Evolutionary conservation across 2,797 vertebrate genomes (phyloP), one percentile per base, ranked within the genome.

Genomic region (Sebastes matsubarae): DNA sequence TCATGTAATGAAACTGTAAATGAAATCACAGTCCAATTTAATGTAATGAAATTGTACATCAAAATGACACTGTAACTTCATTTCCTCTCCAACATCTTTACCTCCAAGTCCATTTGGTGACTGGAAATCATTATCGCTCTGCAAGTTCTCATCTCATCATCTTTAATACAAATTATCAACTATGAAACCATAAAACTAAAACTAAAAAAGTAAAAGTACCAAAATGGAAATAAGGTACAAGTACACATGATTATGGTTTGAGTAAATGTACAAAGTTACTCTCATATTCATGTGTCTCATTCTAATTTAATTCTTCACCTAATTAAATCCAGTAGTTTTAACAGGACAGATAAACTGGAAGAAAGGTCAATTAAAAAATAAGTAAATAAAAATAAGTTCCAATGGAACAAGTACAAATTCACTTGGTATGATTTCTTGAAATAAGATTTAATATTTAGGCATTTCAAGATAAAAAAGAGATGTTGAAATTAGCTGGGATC

Each of bases 1-100:
- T 61, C 63, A 77, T 36, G 25, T 58, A 63, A 81, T 72, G 36
- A 76, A 52, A 60, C n/a, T 32, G 25, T 50, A 65, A 85, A 87
- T 73, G 1, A 73, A 75, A 72, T 84, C 63, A 67, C 72, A 24
- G 22, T 60, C 54, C 34, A 22, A 66, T 70, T 52, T 30, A 13
- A 27, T 64, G 18, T 30, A 80, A 82, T 86, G 32, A 69, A 52
- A 60, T 22, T 71, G 34, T 22, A 52, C 18, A 72, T 84, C 27
- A 25, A 34, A 60, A 55, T 66, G 0, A 73, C 2, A 6, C 9
- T 2, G 8, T 68, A 30, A 64, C 68, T 20, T 42, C 0, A 75
- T 81, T 76, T 73, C 60, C 22, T 58, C 13, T 69, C 22, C 18
- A 61, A 24, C 59, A 8, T 66, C 10, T 34, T 20, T 72, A 18